A percentile compares a stretch with the other conserved stretches of the same genome.
Conservation (phyloP, 2,113 vertebrate genomes). For the Oxygymnocypris stewartii region DNA sequence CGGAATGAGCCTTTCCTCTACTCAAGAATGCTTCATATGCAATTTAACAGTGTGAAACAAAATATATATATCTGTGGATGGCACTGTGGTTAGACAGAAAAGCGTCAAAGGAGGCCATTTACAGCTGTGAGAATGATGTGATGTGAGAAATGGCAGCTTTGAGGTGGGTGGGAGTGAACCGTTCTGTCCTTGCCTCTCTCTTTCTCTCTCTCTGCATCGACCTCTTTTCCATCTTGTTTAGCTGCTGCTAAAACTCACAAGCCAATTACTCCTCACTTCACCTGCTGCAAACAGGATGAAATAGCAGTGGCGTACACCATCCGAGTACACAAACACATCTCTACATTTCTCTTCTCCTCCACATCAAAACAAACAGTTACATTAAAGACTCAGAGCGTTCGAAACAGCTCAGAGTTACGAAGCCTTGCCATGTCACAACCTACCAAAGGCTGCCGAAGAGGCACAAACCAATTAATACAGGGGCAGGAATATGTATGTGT, state of each 20-base stretch:
- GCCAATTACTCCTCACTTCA: slow-evolving; percentile 60
- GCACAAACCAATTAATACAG: slow-evolving; percentile 1
- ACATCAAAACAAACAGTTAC: slow-evolving; percentile 18
- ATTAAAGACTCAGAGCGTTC: slow-evolving; percentile 4
- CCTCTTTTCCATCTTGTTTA: slow-evolving; percentile 66
- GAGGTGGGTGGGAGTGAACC: slow-evolving; percentile 11
- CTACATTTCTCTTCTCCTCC: background rate
- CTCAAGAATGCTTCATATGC: background rate
- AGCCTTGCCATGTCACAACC: background rate
- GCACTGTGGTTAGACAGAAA: background rate
- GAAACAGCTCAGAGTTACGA: background rate
- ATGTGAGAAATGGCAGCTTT: slow-evolving; percentile 27
- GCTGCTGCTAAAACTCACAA: slow-evolving; percentile 69
- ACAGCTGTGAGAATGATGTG: background rate
- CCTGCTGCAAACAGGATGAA: slow-evolving; percentile 56
- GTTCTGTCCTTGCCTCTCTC: slow-evolving; percentile 56
- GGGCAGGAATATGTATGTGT: background rate
- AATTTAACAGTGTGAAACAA: slow-evolving; percentile 7
- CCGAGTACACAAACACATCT: background rate
- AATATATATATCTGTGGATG: slow-evolving; percentile 3
- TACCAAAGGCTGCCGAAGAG: background rate
- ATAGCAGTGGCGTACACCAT: slow-evolving; percentile 28
- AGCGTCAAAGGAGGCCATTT: background rate
- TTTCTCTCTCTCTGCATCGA: slow-evolving; percentile 58
- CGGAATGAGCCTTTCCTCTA: background rate